Percentiles rank a stretch among this genome's conserved stretches.
phyloP scores from a whole-genome alignment of 2,797 vertebrate species.

The Phaenicophaeus curvirostris region DNA sequence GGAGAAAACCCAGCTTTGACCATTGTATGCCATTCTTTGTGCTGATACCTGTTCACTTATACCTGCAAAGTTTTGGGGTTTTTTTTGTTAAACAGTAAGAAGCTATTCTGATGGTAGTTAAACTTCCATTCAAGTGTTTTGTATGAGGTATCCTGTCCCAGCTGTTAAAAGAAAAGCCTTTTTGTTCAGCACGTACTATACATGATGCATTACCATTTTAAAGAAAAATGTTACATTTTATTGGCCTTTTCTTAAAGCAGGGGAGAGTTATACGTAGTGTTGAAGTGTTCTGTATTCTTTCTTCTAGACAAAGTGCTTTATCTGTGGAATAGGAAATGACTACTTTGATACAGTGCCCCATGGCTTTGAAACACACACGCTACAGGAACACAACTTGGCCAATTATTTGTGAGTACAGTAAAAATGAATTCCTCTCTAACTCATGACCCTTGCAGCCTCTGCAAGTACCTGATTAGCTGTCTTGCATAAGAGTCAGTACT shows the following conservation, averaged over 20 bases:
- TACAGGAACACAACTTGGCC: conserved; percentile 97
- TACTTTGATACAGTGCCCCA: conserved; percentile 97
- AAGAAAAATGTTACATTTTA: background rate
- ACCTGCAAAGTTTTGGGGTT: background rate
- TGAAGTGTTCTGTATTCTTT: conserved; percentile 3
- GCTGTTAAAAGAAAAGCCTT: background rate
- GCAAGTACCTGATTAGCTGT: background rate
- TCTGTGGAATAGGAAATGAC: conserved; percentile 96
- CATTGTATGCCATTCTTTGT: background rate
- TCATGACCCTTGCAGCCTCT: background rate
- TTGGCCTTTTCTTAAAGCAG: background rate
- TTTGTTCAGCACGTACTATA: background rate
- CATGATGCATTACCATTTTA: background rate
- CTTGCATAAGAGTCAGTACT: background rate
- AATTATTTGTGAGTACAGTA: conserved; percentile 93
- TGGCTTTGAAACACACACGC: conserved; percentile 95
- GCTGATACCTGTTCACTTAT: background rate
- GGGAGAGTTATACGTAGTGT: background rate
- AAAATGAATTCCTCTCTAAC: background rate
- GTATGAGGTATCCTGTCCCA: background rate
- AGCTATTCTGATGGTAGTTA: background rate
- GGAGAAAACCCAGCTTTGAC: background rate
- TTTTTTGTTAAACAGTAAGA: background rate
- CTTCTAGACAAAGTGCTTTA: conserved; percentile 95
- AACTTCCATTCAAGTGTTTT: background rate